Percentiles rank a stretch among this genome's conserved stretches.
phyloP scores from a whole-genome alignment of 2,888 invertebrate genomes.

The Eurois occulta region DNA sequence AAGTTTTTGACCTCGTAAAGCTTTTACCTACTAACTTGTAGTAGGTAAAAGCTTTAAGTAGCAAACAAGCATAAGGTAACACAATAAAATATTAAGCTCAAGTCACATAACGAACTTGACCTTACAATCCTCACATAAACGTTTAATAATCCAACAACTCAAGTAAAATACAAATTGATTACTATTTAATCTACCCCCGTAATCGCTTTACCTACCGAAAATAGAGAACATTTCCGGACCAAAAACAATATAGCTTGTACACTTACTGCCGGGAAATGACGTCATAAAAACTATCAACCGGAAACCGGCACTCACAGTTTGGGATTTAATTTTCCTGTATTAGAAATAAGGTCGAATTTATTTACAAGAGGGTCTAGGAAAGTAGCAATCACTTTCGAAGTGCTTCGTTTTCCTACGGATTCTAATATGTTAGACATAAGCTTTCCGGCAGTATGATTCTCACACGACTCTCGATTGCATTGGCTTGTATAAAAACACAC shows the following conservation, averaged over 20 bases:
- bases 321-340: constrained; percentile 58
- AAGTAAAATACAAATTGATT: constrained; percentile 40
- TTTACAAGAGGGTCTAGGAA: neutral
- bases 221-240: constrained; percentile 23
- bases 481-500: neutral
- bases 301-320: constrained; percentile 39
- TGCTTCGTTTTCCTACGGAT: neutral
- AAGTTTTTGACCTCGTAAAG: no score
- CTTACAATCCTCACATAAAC: constrained; percentile 1
- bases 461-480: neutral
- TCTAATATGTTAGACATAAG: neutral
- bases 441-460: neutral
- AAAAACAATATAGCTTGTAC: constrained; percentile 48
- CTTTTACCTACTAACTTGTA: no score
- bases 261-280: constrained; percentile 56
- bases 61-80: no score
- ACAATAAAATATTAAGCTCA: constrained; percentile 1
- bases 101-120: constrained; percentile 17
- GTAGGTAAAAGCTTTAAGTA: no score
- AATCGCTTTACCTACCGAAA: constrained; percentile 32
- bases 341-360: constrained; percentile 40
- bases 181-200: constrained; percentile 16
- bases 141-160: neutral
- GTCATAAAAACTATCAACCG: constrained; percentile 61
- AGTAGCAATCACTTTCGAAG: neutral